Conservation (phyloP, 1,140 invertebrate genomes). For the Listronotus oregonensis region DNA sequence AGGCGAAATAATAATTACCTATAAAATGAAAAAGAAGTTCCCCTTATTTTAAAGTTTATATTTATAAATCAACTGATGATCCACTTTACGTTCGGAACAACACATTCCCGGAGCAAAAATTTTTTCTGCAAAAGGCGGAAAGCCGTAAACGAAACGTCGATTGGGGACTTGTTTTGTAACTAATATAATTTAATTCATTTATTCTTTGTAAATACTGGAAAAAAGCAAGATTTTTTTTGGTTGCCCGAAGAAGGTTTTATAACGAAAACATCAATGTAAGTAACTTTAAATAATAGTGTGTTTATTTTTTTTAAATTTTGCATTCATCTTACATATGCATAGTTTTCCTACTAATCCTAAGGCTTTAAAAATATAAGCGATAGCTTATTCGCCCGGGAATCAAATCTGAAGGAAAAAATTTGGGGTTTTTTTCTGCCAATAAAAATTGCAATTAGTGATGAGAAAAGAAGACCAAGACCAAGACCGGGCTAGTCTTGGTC, state of each 20-base stretch:
- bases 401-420: no score
- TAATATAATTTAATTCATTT: constrained; percentile 35
- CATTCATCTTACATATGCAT: no score
- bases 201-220: constrained; percentile 42
- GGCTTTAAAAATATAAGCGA: no score
- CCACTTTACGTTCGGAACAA: not conserved
- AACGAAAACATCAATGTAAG: constrained; percentile 34
- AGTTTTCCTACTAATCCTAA: no score
- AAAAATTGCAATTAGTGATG: no score
- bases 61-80: constrained; percentile 31
- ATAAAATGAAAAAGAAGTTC: constrained; percentile 33
- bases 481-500: no score
- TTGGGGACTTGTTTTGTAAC: constrained; percentile 44
- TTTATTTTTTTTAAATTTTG: no score
- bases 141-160: constrained; percentile 45
- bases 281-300: no score
- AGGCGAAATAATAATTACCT: constrained; percentile 29
- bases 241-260: constrained; percentile 43
- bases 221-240: constrained; percentile 42
- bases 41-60: constrained; percentile 24
- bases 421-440: no score
- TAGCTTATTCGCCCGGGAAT: no score
- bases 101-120: not conserved
- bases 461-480: no score
- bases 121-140: constrained; percentile 29